phyloP scores from a whole-genome alignment of 2,797 vertebrate species.

The Numenius phaeopus region DNA sequence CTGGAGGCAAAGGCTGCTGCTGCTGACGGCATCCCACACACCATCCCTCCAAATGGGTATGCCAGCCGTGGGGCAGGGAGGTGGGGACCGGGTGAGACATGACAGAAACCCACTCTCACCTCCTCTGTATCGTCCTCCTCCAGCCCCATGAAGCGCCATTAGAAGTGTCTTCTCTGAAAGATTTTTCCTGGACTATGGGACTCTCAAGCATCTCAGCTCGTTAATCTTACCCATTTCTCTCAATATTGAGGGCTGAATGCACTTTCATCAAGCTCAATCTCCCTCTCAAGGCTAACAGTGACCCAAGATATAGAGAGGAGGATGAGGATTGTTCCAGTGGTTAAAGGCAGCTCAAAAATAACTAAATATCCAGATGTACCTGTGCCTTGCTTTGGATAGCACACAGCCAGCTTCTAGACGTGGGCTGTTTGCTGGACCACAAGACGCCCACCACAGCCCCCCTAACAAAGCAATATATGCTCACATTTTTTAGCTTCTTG shows the following conservation, averaged over 20 bases:
- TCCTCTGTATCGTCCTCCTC: background rate
- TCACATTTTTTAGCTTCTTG: background rate
- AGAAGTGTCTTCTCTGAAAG: background rate
- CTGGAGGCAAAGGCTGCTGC: background rate
- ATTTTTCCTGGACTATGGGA: background rate
- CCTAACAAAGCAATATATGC: accelerated
- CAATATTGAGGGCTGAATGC: background rate
- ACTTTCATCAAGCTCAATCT: background rate
- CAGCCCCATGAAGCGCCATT: background rate
- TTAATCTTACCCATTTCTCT: background rate
- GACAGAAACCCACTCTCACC: background rate
- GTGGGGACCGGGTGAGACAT: background rate
- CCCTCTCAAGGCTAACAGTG: background rate
- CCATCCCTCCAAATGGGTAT: background rate
- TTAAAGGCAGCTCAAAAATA: background rate
- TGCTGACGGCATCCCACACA: background rate
- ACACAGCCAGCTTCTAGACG: background rate
- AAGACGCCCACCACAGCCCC: background rate
- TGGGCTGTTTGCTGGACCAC: background rate
- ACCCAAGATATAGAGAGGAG: background rate
- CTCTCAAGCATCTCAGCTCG: background rate
- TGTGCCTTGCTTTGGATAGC: accelerated
- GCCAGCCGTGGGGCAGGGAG: background rate
- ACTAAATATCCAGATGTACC: background rate
- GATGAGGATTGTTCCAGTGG: background rate